phyloP scores from a whole-genome alignment of 2,113 vertebrate species.

The Chitala chitala region DNA sequence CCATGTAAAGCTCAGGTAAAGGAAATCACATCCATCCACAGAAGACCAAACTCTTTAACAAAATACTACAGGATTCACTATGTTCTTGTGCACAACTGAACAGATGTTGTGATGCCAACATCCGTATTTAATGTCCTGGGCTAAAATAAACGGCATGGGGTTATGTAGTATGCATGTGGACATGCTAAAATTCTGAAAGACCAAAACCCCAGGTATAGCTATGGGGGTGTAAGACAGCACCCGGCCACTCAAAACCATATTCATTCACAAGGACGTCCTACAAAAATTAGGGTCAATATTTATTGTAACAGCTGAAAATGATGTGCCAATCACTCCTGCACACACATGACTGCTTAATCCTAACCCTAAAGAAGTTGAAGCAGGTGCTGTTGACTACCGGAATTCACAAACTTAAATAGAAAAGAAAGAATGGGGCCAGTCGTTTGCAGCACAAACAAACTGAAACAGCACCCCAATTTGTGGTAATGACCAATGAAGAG shows the following conservation, averaged over 20 bases:
- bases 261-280: constrained; percentile 20
- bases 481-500: too few relatives aligned
- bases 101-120: too few relatives aligned
- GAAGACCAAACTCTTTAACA: too few relatives aligned
- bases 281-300: constrained; percentile 30
- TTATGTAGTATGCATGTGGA: neutral
- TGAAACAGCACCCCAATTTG: too few relatives aligned
- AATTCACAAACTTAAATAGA: constrained; percentile 39
- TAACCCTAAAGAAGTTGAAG: constrained; percentile 27
- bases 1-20: too few relatives aligned
- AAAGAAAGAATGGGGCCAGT: constrained; percentile 30
- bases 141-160: neutral
- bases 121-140: too few relatives aligned
- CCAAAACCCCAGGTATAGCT: neutral
- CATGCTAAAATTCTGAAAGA: neutral
- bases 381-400: constrained; percentile 50
- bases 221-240: neutral
- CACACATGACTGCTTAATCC: neutral
- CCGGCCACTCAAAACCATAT: constrained; percentile 11
- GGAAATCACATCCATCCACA: too few relatives aligned
- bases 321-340: constrained; percentile 32
- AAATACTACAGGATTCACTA: too few relatives aligned
- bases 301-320: constrained; percentile 47
- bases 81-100: too few relatives aligned
- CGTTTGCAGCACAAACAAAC: too few relatives aligned